These are phyloP conservation scores for Coenonympha arcania DNA, from an alignment of 2,888 invertebrate genomes.

Conservation along the genomic window DNA sequence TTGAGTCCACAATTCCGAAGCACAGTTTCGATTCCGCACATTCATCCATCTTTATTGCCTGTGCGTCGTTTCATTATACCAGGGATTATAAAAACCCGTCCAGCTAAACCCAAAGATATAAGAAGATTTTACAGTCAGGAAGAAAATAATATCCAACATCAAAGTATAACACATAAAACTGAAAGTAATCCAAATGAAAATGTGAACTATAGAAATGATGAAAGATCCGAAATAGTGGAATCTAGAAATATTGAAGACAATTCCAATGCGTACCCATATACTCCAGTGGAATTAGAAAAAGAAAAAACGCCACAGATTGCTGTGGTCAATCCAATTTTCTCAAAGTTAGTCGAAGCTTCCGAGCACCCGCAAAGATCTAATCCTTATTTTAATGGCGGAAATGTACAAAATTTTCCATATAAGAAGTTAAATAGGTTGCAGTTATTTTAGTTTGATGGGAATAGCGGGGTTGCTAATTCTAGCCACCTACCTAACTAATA, in stretches of 20 bases:
- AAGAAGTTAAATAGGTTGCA: no score
- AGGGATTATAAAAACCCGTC: not conserved
- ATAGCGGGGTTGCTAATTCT: no score
- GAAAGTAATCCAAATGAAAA: not conserved
- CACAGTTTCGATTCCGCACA: not conserved
- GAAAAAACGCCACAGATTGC: not conserved
- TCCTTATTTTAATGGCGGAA: not conserved
- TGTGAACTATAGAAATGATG: not conserved
- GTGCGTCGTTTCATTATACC: not conserved
- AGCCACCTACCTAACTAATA: no score
- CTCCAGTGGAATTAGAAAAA: not conserved
- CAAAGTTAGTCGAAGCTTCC: conserved; percentile 10
- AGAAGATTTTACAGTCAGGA: conserved; percentile 2
- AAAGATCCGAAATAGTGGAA: not conserved
- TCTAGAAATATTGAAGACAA: not conserved
- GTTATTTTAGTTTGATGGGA: no score
- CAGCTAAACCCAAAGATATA: not conserved
- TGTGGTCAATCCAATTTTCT: not conserved
- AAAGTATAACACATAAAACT: not conserved
- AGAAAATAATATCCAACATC: not conserved
- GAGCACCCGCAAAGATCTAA: not conserved
- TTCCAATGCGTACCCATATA: conserved; percentile 8
- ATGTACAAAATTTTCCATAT: not conserved
- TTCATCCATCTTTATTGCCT: not conserved
- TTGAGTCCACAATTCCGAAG: not conserved